These are phyloP conservation scores for Eupsittula cactorum DNA, from an alignment of 2,113 vertebrate species.

Conservation along the genomic window DNA sequence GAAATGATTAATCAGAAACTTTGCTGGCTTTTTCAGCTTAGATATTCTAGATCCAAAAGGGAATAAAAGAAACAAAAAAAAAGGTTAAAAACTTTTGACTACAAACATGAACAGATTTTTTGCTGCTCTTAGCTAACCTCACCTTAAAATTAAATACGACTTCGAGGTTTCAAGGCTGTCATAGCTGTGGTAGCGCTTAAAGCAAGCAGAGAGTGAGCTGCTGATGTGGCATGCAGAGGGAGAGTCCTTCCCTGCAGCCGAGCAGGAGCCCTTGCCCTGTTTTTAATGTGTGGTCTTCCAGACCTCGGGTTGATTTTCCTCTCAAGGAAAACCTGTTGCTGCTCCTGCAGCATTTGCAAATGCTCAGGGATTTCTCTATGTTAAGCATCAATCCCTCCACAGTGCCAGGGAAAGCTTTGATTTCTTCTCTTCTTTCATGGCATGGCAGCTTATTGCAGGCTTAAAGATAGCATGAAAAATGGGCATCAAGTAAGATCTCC, in stretches of 20 bases:
- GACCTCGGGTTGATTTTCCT: neutral
- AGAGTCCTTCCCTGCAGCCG: neutral
- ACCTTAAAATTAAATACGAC: neutral
- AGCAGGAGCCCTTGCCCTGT: neutral
- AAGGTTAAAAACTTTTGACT: neutral
- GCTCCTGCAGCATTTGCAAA: neutral
- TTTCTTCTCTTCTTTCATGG: neutral
- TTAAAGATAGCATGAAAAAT: neutral
- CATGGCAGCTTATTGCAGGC: neutral
- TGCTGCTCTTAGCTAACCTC: neutral
- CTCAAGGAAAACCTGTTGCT: neutral
- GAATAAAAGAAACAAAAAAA: neutral
- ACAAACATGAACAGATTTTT: neutral
- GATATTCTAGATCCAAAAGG: neutral
- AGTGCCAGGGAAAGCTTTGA: neutral
- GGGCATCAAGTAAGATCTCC: neutral
- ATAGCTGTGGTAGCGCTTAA: rapidly evolving
- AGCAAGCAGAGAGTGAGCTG: neutral
- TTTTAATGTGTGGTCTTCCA: neutral
- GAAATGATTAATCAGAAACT: neutral
- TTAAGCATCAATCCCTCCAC: neutral
- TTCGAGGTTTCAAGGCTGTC: neutral
- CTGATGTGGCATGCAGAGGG: rapidly evolving
- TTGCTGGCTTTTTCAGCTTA: neutral
- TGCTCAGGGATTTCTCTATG: neutral